phyloP scores from a whole-genome alignment of 2,113 vertebrate species.

The Oriolus oriolus region DNA sequence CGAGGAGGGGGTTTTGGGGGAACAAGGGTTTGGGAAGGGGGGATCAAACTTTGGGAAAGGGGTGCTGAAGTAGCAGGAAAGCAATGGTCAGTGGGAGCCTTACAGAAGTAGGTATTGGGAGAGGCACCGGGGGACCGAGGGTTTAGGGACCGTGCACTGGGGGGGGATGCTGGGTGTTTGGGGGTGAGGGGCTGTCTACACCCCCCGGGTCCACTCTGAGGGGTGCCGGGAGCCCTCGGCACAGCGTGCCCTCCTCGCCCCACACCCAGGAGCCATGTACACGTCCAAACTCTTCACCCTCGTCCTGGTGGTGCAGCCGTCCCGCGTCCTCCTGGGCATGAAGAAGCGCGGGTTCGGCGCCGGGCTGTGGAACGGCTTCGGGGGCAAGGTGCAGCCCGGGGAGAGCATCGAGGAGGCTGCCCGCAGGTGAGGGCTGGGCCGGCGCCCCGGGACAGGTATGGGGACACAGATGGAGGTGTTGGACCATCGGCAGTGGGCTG shows the following conservation, averaged over 20 bases:
- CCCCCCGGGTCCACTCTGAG: no score
- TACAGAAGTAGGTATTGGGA: rapidly evolving
- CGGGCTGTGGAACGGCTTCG: constrained; percentile 94
- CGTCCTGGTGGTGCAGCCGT: constrained; percentile 85
- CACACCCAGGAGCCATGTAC: constrained; percentile 66
- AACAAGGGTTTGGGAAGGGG: neutral
- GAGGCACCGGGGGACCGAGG: neutral
- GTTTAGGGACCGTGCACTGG: neutral
- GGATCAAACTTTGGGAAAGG: neutral
- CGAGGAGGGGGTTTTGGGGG: neutral
- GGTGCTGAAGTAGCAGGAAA: neutral
- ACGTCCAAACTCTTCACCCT: constrained; percentile 82
- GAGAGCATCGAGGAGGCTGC: constrained; percentile 89
- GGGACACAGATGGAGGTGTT: neutral
- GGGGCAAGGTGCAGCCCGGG: constrained; percentile 87
- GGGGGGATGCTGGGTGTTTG: neutral
- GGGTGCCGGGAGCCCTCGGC: neutral
- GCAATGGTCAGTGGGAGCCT: neutral
- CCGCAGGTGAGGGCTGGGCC: constrained; percentile 72
- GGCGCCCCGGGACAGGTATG: rapidly evolving
- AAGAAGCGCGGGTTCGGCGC: constrained; percentile 94
- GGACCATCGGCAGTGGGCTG: neutral
- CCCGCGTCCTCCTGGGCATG: constrained; percentile 87
- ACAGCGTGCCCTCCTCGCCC: rapidly evolving
- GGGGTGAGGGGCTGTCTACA: neutral